Percentiles rank a stretch among this genome's conserved stretches.
These are phyloP conservation scores for Oreochromis niloticus DNA, from an alignment of 2,113 vertebrate species.

Conservation along the genomic window DNA sequence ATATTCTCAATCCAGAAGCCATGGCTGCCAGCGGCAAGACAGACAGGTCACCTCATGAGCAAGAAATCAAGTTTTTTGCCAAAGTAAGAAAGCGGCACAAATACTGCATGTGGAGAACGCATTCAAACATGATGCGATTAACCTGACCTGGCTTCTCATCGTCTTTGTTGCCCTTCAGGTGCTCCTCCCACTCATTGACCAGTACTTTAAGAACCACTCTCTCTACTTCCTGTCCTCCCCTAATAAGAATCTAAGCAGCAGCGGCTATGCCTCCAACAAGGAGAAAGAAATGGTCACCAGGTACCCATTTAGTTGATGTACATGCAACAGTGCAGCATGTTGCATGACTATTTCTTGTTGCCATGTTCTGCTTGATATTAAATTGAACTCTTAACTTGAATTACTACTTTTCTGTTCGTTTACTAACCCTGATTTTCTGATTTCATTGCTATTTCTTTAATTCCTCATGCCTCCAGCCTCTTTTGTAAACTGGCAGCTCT, in stretches of 20 bases:
- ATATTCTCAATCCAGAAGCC: conserved; percentile 75
- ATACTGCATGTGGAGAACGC: background rate
- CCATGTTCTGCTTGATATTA: background rate
- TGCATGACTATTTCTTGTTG: background rate
- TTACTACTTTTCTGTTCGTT: background rate
- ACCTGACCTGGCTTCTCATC: background rate
- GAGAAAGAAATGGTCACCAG: conserved; percentile 99
- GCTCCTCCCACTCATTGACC: conserved; percentile 94
- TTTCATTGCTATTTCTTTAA: conserved; percentile 54
- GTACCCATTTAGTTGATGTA: conserved; percentile 49
- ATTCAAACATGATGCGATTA: background rate
- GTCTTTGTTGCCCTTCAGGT: conserved; percentile 72
- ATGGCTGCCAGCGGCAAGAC: conserved; percentile 92
- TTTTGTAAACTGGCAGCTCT: conserved; percentile 99
- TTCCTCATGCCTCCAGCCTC: conserved; percentile 77
- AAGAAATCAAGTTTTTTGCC: conserved; percentile 99
- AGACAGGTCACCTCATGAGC: conserved; percentile 92
- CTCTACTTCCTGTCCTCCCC: conserved; percentile 96
- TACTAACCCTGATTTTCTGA: conserved; percentile 1
- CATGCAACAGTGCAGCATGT: background rate
- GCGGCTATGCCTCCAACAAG: conserved; percentile 95
- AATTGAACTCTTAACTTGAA: background rate
- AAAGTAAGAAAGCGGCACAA: conserved; percentile 76
- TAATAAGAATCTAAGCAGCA: conserved; percentile 90
- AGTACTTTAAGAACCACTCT: conserved; percentile 97